Evolutionary conservation across 64 coral and sea anemone genomes (phyloP).

Genomic region (Acropora yongei): DNA sequence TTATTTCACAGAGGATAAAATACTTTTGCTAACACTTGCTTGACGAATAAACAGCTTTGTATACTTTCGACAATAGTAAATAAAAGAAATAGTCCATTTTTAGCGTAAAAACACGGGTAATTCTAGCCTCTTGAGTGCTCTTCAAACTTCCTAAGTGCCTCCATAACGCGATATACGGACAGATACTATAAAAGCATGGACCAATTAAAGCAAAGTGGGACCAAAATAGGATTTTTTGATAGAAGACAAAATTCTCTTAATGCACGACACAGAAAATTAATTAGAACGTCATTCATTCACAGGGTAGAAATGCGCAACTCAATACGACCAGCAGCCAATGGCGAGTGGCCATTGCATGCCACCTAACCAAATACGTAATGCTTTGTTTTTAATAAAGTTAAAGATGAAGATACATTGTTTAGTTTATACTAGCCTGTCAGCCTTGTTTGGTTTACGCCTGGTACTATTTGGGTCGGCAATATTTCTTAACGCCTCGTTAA

Average conservation of each 20-base stretch:
- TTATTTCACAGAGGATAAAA: background rate
- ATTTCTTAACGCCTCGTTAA: background rate
- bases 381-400: background rate
- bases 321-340: background rate
- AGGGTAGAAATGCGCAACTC: background rate
- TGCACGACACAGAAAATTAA: background rate
- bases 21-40: background rate
- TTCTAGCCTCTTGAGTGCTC: no score
- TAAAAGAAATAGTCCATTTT: background rate
- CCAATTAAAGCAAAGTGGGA: background rate
- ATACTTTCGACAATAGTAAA: background rate
- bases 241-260: background rate
- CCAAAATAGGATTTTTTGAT: background rate
- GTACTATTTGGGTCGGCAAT: background rate
- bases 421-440: background rate
- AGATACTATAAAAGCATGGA: background rate
- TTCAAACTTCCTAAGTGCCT: background rate
- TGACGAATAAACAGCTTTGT: background rate
- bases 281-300: background rate
- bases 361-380: background rate
- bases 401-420: background rate
- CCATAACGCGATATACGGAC: conserved; percentile 1
- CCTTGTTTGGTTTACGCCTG: background rate
- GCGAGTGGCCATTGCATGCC: background rate
- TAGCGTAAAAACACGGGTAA: background rate